Evolutionary conservation across 2,888 invertebrate species (phyloP).

Genomic region (Galerucella pusilla): DNA sequence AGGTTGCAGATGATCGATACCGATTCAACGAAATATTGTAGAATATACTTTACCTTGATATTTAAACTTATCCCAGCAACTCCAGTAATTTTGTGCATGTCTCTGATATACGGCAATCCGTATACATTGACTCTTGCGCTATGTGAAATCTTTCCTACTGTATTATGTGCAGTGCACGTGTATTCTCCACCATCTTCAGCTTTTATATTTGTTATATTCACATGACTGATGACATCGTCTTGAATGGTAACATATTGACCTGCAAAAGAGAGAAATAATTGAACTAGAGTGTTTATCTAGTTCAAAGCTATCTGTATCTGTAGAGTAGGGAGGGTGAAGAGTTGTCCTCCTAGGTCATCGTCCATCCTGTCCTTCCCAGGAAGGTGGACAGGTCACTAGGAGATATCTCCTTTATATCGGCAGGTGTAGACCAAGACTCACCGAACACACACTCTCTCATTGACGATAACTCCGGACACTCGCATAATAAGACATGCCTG

Average conservation of each 20-base stretch:
- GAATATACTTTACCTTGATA: constrained; percentile 69
- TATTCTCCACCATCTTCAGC: constrained; percentile 93
- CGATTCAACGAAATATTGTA: too few species aligned
- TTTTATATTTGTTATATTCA: constrained; percentile 87
- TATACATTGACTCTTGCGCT: constrained; percentile 90
- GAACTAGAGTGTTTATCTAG: not conserved
- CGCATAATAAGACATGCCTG: too few species aligned
- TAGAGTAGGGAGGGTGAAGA: too few species aligned
- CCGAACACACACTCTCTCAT: too few species aligned
- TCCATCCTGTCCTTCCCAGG: too few species aligned
- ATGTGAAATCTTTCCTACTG: constrained; percentile 83
- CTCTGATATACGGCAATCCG: constrained; percentile 85
- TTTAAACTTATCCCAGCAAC: constrained; percentile 85
- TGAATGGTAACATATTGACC: constrained; percentile 91
- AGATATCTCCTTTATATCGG: too few species aligned
- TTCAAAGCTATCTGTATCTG: too few species aligned
- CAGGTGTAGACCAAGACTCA: too few species aligned
- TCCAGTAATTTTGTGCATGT: constrained; percentile 89
- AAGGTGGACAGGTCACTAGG: too few species aligned
- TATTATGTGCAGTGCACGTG: constrained; percentile 85
- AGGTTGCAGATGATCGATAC: not conserved
- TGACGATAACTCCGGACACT: too few species aligned
- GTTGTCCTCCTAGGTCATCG: too few species aligned
- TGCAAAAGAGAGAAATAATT: constrained; percentile 15
- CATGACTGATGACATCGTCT: constrained; percentile 92